Conservation (phyloP, 2,797 vertebrate genomes). For the Sardinella longiceps region DNA sequence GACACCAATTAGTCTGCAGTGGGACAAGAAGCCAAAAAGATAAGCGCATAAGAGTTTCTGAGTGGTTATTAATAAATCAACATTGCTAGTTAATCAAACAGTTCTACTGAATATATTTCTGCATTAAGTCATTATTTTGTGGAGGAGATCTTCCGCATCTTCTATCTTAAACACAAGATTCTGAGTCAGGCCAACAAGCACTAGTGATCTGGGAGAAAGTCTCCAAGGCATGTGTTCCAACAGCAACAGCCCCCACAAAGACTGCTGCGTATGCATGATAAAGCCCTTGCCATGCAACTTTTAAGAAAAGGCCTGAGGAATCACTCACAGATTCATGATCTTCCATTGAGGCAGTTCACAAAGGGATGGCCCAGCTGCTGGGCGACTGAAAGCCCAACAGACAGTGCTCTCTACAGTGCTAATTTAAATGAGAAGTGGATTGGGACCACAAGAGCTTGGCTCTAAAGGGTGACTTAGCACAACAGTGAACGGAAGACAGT, state of each 20-base stretch:
- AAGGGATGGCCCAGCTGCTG: not conserved
- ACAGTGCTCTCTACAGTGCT: not conserved
- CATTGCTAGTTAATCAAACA: not conserved
- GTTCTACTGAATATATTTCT: not conserved
- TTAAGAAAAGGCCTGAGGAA: not conserved
- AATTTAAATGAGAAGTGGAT: conserved; percentile 18
- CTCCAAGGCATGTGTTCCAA: not conserved
- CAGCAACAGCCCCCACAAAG: not conserved
- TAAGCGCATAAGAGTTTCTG: too few species aligned
- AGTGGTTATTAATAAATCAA: not conserved
- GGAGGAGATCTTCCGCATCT: not conserved
- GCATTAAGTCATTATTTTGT: not conserved
- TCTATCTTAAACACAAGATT: not conserved
- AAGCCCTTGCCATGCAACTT: not conserved
- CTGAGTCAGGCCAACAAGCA: not conserved
- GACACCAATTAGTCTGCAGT: too few species aligned
- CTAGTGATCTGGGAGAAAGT: not conserved
- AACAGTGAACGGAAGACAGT: not conserved
- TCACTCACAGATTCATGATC: not conserved
- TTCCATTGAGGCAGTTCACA: not conserved
- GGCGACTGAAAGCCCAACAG: not conserved
- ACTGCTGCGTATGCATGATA: not conserved
- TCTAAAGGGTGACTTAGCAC: conserved; percentile 19
- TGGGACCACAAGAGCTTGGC: not conserved
- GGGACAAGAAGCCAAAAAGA: too few species aligned